Conservation (phyloP, 2,797 vertebrate species). For the Mus caroli region DNA sequence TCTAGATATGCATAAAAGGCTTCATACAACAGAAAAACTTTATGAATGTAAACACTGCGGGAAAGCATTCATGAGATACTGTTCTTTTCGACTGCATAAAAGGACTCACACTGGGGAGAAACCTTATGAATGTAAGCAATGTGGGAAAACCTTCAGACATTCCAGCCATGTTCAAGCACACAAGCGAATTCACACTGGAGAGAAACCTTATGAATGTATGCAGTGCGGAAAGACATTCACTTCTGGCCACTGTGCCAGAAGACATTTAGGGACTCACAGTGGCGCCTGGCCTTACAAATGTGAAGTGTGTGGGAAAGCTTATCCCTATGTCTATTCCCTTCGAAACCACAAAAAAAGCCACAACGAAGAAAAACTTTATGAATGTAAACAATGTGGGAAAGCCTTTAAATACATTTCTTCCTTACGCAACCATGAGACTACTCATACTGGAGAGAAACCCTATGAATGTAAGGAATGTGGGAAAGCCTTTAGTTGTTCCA, state of each 20-base stretch:
- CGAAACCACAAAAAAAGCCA: background rate
- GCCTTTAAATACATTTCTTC: background rate
- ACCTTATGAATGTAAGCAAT: background rate
- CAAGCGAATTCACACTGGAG: background rate
- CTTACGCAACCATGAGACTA: background rate
- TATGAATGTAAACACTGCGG: background rate
- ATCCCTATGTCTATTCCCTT: background rate
- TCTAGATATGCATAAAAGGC: background rate
- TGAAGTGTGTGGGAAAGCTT: background rate
- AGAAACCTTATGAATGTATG: background rate
- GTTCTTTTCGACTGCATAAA: background rate
- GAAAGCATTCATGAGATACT: background rate
- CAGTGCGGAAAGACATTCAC: background rate
- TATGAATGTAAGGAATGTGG: background rate
- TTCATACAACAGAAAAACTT: background rate
- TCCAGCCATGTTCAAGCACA: background rate
- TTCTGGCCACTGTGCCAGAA: background rate
- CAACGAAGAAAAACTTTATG: background rate
- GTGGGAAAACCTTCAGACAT: slow-evolving; percentile 1
- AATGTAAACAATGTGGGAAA: background rate
- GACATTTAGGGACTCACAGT: background rate
- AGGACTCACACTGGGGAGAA: slow-evolving; percentile 4
- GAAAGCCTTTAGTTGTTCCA: background rate
- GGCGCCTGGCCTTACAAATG: background rate
- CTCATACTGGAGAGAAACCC: background rate